phyloP scores from a whole-genome alignment of 2,113 vertebrate species.

The Hemibates koningsi region DNA sequence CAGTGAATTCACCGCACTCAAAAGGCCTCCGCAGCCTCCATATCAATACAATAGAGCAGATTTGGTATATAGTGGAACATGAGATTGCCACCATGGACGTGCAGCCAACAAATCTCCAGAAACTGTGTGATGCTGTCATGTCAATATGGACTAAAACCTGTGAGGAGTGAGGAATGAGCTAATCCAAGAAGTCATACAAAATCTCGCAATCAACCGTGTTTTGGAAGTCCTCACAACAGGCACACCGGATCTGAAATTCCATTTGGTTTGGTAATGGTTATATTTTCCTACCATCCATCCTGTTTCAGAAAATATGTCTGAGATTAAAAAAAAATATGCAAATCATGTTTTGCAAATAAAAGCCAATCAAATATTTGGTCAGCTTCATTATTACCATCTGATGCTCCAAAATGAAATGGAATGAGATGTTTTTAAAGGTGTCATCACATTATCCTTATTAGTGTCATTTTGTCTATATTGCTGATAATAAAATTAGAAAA shows the following conservation, averaged over 20 bases:
- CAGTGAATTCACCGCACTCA: not conserved
- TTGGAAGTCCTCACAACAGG: not conserved
- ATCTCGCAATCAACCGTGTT: not conserved
- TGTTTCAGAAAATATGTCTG: not conserved
- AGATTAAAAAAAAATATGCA: not conserved
- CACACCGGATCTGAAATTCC: not conserved
- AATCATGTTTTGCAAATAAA: not conserved
- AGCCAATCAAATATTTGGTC: not conserved
- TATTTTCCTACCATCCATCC: not conserved
- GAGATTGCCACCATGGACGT: not conserved
- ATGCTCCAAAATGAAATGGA: not conserved
- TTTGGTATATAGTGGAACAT: not conserved
- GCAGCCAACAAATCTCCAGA: not conserved
- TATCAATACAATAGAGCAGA: not conserved
- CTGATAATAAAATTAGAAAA: slow-evolving; percentile 66
- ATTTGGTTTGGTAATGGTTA: not conserved
- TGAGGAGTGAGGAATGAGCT: not conserved
- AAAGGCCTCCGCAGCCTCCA: not conserved
- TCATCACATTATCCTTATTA: slow-evolving; percentile 63
- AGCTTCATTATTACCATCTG: not conserved
- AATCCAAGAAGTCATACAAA: not conserved
- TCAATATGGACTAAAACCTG: not conserved
- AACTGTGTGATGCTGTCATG: not conserved
- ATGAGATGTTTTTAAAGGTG: slow-evolving; percentile 2
- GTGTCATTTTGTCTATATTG: slow-evolving; percentile 48